Evolutionary conservation across 2,888 invertebrate species (phyloP), one percentile per base, ranked within the genome.

Genomic region (Eulithis prunata): DNA sequence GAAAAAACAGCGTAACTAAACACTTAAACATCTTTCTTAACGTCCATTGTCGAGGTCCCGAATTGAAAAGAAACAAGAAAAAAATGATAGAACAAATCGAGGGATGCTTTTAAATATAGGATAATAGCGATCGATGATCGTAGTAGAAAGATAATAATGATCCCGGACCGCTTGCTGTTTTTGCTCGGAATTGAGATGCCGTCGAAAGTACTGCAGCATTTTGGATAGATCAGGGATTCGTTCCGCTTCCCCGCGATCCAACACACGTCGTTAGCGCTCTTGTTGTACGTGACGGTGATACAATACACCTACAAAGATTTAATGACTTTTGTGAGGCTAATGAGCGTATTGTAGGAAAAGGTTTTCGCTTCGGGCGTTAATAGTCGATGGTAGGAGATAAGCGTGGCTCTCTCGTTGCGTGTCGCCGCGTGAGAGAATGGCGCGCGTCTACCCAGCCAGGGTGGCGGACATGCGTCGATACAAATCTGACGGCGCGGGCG

Each of bases 1-100:
- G 87, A 91, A 93, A 92, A 93, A 93, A 90, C 85, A 88, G 88
- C 92, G 92, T 91, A 88, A 82, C 92, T 91, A 93, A 93, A 91
- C 85, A 88, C 89, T 91, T 91, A 92, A 92, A 93, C 91, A 91
- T 91, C 91, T 90, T 91, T 91, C 93, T 91, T 91, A 91, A 90
- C 90, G 84, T 70, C 88, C 84, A 90, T 93, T 93, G 93, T 93
- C 86, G 83, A 78, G 77, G 79, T 75, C 80, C 82, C 81, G 90
- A 87, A 89, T 91, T 88, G 90, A 91, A 90, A 88, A 85, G 86
- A 86, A 85, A 78, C 75, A 79, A 83, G 87, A 91, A 89, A 88
- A 88, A 54, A 38, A 74, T 69, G 77, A 78, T 86, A 91, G 91
- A 90, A 91, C 92, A 91, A 92, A 92, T 92, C 90, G 87, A 91